Conservation (phyloP, 1,140 invertebrate genomes). For the Mylabris phalerata region DNA sequence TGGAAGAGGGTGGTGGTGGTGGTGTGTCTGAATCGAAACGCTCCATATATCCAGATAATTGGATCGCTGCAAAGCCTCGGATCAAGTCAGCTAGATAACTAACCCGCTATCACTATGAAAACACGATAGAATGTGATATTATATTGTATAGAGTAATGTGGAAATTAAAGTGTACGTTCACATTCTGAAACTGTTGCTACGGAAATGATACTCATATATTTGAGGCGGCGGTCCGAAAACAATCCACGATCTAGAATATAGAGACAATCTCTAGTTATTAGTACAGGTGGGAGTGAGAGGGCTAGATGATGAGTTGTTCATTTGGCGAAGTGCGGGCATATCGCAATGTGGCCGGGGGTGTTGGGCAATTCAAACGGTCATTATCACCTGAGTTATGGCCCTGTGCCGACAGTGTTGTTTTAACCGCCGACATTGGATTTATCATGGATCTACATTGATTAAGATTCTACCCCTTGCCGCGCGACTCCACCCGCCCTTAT, state of each 20-base stretch:
- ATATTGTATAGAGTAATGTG: not conserved
- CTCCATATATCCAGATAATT: constrained; percentile 37
- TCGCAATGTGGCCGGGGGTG: constrained; percentile 32
- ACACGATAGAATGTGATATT: constrained; percentile 25
- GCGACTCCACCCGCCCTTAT: too few species aligned
- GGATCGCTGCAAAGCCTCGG: constrained; percentile 32
- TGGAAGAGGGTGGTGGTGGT: not conserved
- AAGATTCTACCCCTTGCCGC: not conserved
- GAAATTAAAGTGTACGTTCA: constrained; percentile 18
- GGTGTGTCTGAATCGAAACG: constrained; percentile 28
- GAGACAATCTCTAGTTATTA: constrained; percentile 14
- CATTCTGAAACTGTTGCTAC: constrained; percentile 24
- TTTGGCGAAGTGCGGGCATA: constrained; percentile 35
- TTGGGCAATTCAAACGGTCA: constrained; percentile 34
- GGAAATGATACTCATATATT: constrained; percentile 30
- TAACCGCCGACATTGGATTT: constrained; percentile 29
- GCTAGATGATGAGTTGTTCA: constrained; percentile 33
- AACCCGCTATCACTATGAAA: constrained; percentile 27
- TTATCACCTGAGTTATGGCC: constrained; percentile 35
- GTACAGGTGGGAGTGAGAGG: constrained; percentile 21
- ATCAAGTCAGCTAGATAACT: constrained; percentile 35
- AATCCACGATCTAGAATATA: constrained; percentile 28
- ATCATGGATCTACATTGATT: constrained; percentile 33
- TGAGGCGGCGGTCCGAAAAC: constrained; percentile 29
- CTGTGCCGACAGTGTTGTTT: constrained; percentile 35